Percentiles rank a stretch among this genome's conserved stretches.
Conservation (phyloP, 1,140 invertebrate genomes). For the Drosophila grimshawi region DNA sequence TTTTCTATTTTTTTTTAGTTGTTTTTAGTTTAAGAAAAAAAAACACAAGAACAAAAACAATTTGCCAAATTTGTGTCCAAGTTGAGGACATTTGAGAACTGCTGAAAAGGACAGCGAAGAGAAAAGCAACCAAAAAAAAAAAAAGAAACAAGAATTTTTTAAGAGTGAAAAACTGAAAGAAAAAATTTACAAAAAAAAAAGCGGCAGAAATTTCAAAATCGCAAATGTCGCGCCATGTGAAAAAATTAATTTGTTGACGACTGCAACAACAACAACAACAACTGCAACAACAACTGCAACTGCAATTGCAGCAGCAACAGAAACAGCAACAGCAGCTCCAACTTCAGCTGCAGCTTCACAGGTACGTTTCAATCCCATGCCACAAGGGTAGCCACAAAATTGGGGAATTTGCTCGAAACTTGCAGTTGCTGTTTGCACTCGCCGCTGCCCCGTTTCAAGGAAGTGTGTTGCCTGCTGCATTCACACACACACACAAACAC, state of each 20-base stretch:
- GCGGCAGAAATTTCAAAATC: conserved; percentile 11
- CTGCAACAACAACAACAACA: conserved; percentile 1
- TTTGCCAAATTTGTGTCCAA: no score
- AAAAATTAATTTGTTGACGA: conserved; percentile 11
- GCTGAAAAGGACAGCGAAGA: conserved; percentile 12
- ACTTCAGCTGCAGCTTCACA: conserved; percentile 10
- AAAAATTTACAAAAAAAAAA: not conserved
- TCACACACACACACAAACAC: not conserved
- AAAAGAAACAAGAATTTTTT: not conserved
- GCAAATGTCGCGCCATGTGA: conserved; percentile 53
- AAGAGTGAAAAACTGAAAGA: conserved; percentile 7
- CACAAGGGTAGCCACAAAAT: not conserved
- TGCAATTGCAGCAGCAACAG: not conserved
- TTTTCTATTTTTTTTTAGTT: not conserved
- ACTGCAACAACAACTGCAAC: conserved; percentile 6
- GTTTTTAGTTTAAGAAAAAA: not conserved
- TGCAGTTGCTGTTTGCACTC: conserved; percentile 4
- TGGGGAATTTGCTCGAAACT: conserved; percentile 19
- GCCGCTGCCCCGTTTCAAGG: conserved; percentile 18
- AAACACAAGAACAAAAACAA: not conserved
- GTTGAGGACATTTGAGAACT: conserved; percentile 5
- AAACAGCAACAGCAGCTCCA: not conserved
- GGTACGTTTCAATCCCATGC: conserved; percentile 29
- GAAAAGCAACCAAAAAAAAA: not conserved
- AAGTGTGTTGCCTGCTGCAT: conserved; percentile 17